Percentiles rank a stretch among this genome's conserved stretches.
phyloP scores from a whole-genome alignment of 2,797 vertebrate genomes.

The Garrulus glandarius region DNA sequence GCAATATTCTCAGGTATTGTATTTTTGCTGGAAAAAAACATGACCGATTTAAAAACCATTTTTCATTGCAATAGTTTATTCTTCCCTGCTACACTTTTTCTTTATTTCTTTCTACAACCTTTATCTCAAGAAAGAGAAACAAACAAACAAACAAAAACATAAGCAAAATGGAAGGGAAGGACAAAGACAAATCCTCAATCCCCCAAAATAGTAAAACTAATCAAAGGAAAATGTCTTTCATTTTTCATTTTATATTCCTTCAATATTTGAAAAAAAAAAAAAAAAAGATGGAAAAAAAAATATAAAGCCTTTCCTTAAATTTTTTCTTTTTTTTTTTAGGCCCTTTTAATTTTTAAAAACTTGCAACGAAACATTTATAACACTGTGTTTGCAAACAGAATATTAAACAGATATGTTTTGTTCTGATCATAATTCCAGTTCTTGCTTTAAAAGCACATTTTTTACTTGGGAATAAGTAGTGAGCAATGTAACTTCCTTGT shows the following conservation, averaged over 20 bases:
- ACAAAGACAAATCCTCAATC: neutral
- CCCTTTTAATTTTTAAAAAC: neutral
- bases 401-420: neutral
- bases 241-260: neutral
- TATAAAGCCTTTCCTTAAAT: fast-evolving
- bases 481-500: neutral
- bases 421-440: neutral
- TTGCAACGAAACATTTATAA: neutral
- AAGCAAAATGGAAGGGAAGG: neutral
- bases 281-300: neutral
- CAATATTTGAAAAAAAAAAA: neutral
- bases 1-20: neutral
- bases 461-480: neutral
- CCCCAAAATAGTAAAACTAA: neutral
- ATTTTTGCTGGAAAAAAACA: neutral
- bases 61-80: neutral
- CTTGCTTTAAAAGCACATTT: neutral
- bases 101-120: neutral
- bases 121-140: neutral
- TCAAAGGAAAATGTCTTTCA: neutral
- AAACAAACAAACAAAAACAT: neutral
- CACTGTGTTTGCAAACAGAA: neutral
- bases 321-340: neutral
- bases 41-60: neutral
- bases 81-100: neutral